These are phyloP conservation scores for Antheraea assamensis DNA, from an alignment of 2,888 invertebrate species.

Conservation along the genomic window DNA sequence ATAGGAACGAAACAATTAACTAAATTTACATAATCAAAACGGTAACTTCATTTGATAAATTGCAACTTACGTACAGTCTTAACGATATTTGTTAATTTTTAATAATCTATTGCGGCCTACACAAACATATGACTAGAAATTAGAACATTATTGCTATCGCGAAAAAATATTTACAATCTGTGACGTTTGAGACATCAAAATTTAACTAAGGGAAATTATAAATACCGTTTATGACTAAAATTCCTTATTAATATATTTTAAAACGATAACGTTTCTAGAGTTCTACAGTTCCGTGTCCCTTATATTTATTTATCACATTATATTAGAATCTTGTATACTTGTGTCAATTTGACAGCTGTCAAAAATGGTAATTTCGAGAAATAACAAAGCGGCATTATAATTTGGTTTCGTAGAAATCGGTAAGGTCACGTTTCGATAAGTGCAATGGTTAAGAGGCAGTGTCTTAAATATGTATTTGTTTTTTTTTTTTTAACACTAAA, in stretches of 20 bases:
- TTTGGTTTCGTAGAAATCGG: conserved; percentile 16
- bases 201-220: conserved; percentile 55
- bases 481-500: background rate
- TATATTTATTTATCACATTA: conserved; percentile 75
- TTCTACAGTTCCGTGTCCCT: conserved; percentile 56
- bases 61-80: conserved; percentile 19
- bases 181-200: conserved; percentile 63
- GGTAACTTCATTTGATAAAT: background rate
- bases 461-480: conserved; percentile 4
- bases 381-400: conserved; percentile 24
- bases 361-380: conserved; percentile 25
- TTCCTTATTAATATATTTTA: conserved; percentile 35
- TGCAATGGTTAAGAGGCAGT: conserved; percentile 7
- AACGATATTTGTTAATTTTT: conserved; percentile 17
- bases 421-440: background rate
- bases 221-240: conserved; percentile 37
- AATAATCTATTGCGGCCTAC: conserved; percentile 33
- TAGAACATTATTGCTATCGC: conserved; percentile 63
- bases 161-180: conserved; percentile 62
- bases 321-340: conserved; percentile 76
- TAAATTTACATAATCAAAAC: background rate
- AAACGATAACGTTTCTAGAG: conserved; percentile 53
- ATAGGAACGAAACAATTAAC: conserved; percentile 11
- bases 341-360: conserved; percentile 39
- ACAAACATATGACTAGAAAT: conserved; percentile 50